Base-by-base conservation (phyloP, 92 coral and sea anemone species). In the Phenganax subtilis region DNA sequence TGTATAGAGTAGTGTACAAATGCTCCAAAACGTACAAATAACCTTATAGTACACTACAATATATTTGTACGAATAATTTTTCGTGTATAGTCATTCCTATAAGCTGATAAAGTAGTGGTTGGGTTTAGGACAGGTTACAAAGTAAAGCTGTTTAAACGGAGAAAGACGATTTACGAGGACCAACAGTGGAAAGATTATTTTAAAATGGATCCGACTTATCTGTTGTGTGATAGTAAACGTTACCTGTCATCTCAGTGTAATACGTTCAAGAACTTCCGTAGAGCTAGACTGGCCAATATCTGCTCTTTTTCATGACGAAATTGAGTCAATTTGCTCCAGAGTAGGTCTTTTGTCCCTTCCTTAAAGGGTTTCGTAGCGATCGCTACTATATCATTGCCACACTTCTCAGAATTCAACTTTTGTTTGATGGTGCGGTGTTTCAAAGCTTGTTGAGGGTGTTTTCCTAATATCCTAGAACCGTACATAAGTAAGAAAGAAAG, bases 391-490 rank as follows among this genome's bases (percentile, higher is more conserved):
- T 28, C 20, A 15, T 56, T 15, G 27, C 67, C 27, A 14, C 67
- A 14, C 8, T 28, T 61, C 60, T 61, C 27, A 61, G 25, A 17
- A 14, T 12, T 17, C 27, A 6, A 61, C 67, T 61, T 61, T 61
- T 61, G 67, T 61, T 61, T 61, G 67, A 3, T 17, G 28, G n/a
- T 61, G 67, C 14, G 15, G 67, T 61, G 7, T 61, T 17, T 61
- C 67, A 30, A 66, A 66, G 44, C 72, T 61, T 66, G 72, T 25
- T 37, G 47, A 66, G 72, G 20, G 72, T 29, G 28, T 66, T 66
- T 66, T 29, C 72, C 72, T 1, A 5, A 66, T 16, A 66, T 66
- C 12, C 0, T 14, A 66, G 51, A 66, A 66, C 51, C 31, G 7
- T 25, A 51, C 72, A 66, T 66, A 66, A 66, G 31, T 66, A 25